phyloP scores from a whole-genome alignment of 1,140 invertebrate genomes.

The Gryllus bimaculatus region DNA sequence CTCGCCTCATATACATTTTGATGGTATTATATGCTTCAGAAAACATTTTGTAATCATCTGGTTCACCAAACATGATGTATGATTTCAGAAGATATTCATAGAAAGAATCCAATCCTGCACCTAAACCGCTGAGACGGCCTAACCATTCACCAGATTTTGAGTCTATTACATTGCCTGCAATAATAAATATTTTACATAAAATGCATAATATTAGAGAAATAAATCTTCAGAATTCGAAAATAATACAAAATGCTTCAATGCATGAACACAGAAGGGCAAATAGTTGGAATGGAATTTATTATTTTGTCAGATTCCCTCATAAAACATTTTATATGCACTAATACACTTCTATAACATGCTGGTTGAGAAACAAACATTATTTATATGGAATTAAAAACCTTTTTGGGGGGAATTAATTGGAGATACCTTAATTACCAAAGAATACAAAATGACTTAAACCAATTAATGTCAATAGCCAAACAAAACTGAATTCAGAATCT shows the following conservation, averaged over 20 bases:
- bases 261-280: background rate
- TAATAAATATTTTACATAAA: background rate
- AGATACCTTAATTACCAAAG: too few relatives aligned
- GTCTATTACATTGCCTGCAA: slow-evolving; percentile 48
- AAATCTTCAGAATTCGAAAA: background rate
- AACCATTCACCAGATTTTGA: slow-evolving; percentile 56
- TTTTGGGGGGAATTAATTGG: too few relatives aligned
- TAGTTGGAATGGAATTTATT: too few relatives aligned
- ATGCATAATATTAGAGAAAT: background rate
- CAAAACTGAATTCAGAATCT: too few relatives aligned
- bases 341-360: too few relatives aligned
- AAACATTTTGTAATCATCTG: slow-evolving; percentile 49
- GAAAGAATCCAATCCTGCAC: slow-evolving; percentile 60
- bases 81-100: slow-evolving; percentile 60
- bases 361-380: too few relatives aligned
- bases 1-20: slow-evolving; percentile 50
- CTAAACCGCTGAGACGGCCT: slow-evolving; percentile 49
- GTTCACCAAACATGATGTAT: slow-evolving; percentile 55
- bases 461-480: too few relatives aligned
- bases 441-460: too few relatives aligned
- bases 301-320: too few relatives aligned
- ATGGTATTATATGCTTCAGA: slow-evolving; percentile 50
- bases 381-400: too few relatives aligned
- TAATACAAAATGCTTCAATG: background rate
- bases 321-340: too few relatives aligned